phyloP scores from a whole-genome alignment of 2,797 vertebrate genomes.

The Poeciliopsis paucimaculata region DNA sequence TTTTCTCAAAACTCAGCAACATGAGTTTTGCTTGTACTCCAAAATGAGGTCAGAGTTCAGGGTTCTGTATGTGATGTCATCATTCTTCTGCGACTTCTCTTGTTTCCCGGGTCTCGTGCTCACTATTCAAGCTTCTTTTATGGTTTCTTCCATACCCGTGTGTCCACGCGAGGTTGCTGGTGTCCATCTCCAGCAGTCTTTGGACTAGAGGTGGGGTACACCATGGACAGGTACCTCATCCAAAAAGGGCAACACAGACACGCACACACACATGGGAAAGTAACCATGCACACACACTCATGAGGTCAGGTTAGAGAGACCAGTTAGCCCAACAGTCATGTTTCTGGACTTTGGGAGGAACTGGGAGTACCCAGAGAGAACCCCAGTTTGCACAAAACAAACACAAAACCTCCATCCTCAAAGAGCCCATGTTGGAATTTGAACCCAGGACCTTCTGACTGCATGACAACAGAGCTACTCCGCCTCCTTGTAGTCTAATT shows the following conservation, averaged over 20 bases:
- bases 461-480: no score
- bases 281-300: no score
- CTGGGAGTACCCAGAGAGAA: not conserved
- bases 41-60: not conserved
- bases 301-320: no score
- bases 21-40: not conserved
- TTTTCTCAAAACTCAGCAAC: not conserved
- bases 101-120: not conserved
- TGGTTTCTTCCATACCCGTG: not conserved
- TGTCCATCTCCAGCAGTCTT: no score
- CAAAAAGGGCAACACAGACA: no score
- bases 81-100: not conserved
- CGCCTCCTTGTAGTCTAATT: no score
- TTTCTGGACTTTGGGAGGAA: not conserved
- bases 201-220: no score
- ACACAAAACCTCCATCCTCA: not conserved
- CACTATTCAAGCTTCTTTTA: no score
- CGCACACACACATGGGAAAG: no score
- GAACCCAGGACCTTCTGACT: not conserved
- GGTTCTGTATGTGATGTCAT: not conserved
- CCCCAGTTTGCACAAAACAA: not conserved
- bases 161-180: not conserved
- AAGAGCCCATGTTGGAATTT: not conserved
- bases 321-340: no score
- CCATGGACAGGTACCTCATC: not conserved